phyloP scores from a whole-genome alignment of 1,140 invertebrate species.

The Branchinecta lynchi region DNA sequence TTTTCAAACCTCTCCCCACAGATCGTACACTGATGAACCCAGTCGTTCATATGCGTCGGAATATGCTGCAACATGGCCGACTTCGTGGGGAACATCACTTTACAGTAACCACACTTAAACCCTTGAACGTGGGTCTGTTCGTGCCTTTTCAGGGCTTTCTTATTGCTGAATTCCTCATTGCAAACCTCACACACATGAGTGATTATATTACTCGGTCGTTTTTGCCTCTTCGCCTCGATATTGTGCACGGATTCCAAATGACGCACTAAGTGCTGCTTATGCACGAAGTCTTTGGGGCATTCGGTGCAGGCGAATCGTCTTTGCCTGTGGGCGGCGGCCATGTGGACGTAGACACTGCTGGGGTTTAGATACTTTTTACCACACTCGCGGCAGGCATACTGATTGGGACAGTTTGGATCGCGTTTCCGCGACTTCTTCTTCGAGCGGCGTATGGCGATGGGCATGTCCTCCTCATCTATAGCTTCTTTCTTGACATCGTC shows the following conservation, averaged over 20 bases:
- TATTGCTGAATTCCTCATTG: background rate
- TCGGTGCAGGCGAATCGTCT: background rate
- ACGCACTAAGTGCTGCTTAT: background rate
- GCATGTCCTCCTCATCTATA: too few relatives aligned
- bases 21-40: conserved; percentile 6
- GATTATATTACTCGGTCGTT: background rate
- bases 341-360: background rate
- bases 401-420: background rate
- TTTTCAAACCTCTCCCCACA: conserved; percentile 11
- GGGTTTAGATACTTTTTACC: background rate
- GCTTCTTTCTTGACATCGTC: too few relatives aligned
- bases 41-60: background rate
- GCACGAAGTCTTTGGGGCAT: background rate
- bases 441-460: too few relatives aligned
- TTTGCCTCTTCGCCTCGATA: background rate
- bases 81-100: background rate
- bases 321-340: background rate
- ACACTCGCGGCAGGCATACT: background rate
- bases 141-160: background rate
- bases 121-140: background rate
- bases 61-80: background rate
- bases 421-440: too few relatives aligned
- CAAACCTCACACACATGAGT: background rate
- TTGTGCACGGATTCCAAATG: background rate
- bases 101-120: background rate